Conservation (phyloP, 2,888 invertebrate species). For the Patella pellucida region DNA sequence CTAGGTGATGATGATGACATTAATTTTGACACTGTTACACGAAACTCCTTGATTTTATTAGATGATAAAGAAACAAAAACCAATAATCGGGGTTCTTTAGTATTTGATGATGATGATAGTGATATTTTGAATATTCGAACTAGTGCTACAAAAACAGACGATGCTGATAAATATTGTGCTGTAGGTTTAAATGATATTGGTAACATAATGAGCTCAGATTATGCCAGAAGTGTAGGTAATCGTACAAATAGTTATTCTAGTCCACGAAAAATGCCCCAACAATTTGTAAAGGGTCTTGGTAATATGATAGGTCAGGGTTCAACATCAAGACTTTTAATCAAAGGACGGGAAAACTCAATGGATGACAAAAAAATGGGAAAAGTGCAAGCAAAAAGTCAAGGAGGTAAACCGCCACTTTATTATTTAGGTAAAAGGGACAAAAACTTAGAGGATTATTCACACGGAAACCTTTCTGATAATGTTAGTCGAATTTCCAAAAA, state of each 20-base stretch:
- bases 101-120: conserved; percentile 59
- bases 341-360: conserved; percentile 52
- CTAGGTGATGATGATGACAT: conserved; percentile 61
- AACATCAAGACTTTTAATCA: conserved; percentile 55
- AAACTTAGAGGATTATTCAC: conserved; percentile 27
- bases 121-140: conserved; percentile 30
- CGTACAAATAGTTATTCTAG: conserved; percentile 39
- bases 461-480: conserved; percentile 13
- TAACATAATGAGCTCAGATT: conserved; percentile 5
- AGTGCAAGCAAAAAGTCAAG: conserved; percentile 47
- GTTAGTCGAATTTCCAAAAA: conserved; percentile 6
- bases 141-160: conserved; percentile 24
- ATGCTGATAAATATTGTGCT: conserved; percentile 19
- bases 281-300: conserved; percentile 59
- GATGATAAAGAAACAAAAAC: conserved; percentile 53
- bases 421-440: conserved; percentile 37
- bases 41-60: conserved; percentile 52
- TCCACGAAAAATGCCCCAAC: conserved; percentile 59
- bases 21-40: conserved; percentile 54
- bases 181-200: conserved; percentile 17
- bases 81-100: conserved; percentile 52
- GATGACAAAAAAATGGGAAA: conserved; percentile 54
- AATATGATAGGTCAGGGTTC: conserved; percentile 56
- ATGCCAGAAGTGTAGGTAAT: neutral
- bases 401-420: conserved; percentile 48